A percentile compares a stretch with the other conserved stretches of the same genome.
Conservation (phyloP, 2,888 invertebrate genomes). For the Argyra leucocephala region DNA sequence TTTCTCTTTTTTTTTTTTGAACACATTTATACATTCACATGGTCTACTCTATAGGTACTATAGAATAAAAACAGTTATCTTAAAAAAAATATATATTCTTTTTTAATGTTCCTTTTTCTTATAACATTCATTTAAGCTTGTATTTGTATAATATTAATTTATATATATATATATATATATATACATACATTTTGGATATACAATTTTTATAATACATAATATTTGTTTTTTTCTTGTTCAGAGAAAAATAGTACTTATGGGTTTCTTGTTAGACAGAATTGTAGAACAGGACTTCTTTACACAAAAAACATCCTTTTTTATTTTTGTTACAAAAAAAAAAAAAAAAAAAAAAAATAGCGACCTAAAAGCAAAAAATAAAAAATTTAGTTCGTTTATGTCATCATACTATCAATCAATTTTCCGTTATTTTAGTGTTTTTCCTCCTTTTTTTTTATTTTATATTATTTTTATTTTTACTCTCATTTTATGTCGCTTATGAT, state of each 20-base stretch:
- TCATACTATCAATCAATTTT: slow-evolving; percentile 6
- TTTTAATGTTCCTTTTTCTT: too few relatives aligned
- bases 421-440: too few relatives aligned
- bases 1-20: too few relatives aligned
- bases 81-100: too few relatives aligned
- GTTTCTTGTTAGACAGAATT: slow-evolving; percentile 11
- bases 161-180: not conserved
- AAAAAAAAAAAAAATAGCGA: too few relatives aligned
- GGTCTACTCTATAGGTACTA: too few relatives aligned
- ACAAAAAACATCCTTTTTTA: not conserved
- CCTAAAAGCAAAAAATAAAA: not conserved
- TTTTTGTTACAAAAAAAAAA: not conserved
- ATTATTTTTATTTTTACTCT: too few relatives aligned
- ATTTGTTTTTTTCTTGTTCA: not conserved
- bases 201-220: not conserved
- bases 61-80: too few relatives aligned
- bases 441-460: too few relatives aligned
- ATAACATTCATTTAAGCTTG: not conserved
- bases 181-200: too few relatives aligned
- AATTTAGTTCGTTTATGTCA: not conserved
- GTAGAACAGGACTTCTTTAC: slow-evolving; percentile 9
- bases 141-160: not conserved
- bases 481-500: too few relatives aligned
- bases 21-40: too few relatives aligned
- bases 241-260: slow-evolving; percentile 7